Evolutionary conservation across 2,113 vertebrate genomes (phyloP).

Genomic region (Antechinus flavipes): DNA sequence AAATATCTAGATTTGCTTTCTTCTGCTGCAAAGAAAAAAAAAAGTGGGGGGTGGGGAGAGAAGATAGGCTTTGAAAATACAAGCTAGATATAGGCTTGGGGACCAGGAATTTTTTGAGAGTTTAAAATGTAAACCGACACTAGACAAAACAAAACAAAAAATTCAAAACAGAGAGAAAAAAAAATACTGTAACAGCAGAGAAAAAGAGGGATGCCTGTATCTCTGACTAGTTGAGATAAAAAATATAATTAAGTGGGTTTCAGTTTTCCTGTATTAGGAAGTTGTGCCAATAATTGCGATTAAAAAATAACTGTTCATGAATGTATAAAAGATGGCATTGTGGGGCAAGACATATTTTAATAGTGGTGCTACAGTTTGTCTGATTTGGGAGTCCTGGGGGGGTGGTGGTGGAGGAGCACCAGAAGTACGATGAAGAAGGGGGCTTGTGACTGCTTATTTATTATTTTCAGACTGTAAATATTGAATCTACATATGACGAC

Average conservation of each 20-base stretch:
- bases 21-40: slow-evolving; percentile 75
- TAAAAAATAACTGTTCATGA: slow-evolving; percentile 47
- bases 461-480: slow-evolving; percentile 75
- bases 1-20: slow-evolving; percentile 65
- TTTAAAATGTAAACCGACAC: slow-evolving; percentile 47
- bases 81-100: slow-evolving; percentile 50
- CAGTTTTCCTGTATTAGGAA: slow-evolving; percentile 49
- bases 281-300: slow-evolving; percentile 58
- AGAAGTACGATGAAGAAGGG: slow-evolving; percentile 65
- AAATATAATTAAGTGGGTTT: slow-evolving; percentile 65
- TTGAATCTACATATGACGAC: slow-evolving; percentile 66
- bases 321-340: slow-evolving; percentile 61
- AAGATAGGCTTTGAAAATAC: slow-evolving; percentile 58
- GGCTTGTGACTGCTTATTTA: slow-evolving; percentile 67
- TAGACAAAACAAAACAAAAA: slow-evolving; percentile 54
- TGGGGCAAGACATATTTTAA: slow-evolving; percentile 54
- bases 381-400: slow-evolving; percentile 51
- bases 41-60: not conserved
- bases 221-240: slow-evolving; percentile 50
- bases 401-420: slow-evolving; percentile 39
- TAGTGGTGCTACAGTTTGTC: slow-evolving; percentile 38
- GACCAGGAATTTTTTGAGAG: slow-evolving; percentile 60
- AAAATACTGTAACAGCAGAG: slow-evolving; percentile 58
- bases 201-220: slow-evolving; percentile 58
- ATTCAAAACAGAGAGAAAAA: slow-evolving; percentile 76